Evolutionary conservation across 2,113 vertebrate species (phyloP).

Genomic region (Aptenodytes forsteri): DNA sequence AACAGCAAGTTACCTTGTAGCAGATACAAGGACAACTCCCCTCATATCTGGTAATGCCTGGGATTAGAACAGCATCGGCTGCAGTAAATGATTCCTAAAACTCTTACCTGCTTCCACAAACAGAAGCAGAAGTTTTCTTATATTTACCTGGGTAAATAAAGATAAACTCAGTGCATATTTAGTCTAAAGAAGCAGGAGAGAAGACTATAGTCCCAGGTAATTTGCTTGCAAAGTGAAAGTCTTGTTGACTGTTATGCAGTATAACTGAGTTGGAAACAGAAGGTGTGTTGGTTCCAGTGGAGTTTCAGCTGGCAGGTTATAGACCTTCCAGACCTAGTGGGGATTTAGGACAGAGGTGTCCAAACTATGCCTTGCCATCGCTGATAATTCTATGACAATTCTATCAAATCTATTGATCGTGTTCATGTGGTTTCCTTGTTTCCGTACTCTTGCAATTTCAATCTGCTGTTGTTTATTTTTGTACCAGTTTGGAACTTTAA

Average conservation of each 20-base stretch:
- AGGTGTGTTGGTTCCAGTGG: neutral
- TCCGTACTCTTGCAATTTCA: neutral
- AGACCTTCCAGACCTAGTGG: neutral
- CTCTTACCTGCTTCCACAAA: neutral
- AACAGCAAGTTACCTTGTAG: neutral
- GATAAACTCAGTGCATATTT: neutral
- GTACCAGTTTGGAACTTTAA: neutral
- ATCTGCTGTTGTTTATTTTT: neutral
- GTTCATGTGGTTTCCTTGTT: neutral
- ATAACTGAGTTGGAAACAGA: neutral
- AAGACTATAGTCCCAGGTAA: neutral
- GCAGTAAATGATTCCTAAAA: neutral
- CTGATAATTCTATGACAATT: neutral
- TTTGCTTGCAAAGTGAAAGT: neutral
- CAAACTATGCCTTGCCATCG: neutral
- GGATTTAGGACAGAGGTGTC: neutral
- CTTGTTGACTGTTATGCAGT: neutral
- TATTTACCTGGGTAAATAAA: neutral
- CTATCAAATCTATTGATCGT: neutral
- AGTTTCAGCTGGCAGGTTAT: neutral
- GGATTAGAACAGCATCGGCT: neutral
- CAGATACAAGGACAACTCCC: neutral
- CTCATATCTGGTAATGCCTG: neutral
- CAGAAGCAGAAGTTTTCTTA: neutral
- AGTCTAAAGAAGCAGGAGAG: neutral